Percentiles rank a stretch among this genome's conserved stretches.
These are phyloP conservation scores for Ashinkailepas kermadecensis DNA, from an alignment of 2,888 invertebrate species.

Conservation along the genomic window DNA sequence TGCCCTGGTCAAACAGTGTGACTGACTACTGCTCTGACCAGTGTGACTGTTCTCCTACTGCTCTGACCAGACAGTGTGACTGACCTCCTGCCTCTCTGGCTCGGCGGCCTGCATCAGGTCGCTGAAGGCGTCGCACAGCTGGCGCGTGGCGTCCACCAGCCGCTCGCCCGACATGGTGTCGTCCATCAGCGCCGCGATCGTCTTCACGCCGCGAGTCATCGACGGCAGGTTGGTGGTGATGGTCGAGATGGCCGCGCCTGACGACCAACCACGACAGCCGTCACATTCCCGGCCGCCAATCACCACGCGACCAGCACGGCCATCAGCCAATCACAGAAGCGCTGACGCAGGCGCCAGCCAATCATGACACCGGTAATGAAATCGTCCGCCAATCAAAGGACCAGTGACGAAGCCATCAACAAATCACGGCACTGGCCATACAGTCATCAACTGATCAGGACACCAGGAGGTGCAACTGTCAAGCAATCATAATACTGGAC, in stretches of 20 bases:
- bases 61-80: background rate
- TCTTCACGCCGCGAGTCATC: slow-evolving; percentile 82
- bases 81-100: slow-evolving; percentile 16
- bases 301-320: no score
- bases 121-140: slow-evolving; percentile 78
- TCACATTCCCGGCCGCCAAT: background rate
- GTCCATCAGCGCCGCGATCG: slow-evolving; percentile 92
- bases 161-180: slow-evolving; percentile 73
- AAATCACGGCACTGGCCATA: no score
- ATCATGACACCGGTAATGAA: no score
- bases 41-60: background rate
- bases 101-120: slow-evolving; percentile 46
- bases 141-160: slow-evolving; percentile 82
- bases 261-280: slow-evolving; percentile 55
- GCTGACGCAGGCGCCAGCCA: no score
- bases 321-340: no score
- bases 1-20: no score
- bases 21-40: no score
- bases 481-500: no score
- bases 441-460: no score
- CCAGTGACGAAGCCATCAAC: no score
- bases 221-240: slow-evolving; percentile 94
- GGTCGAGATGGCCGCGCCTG: slow-evolving; percentile 84
- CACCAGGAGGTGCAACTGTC: no score
- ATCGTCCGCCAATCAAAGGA: no score